A percentile compares a stretch with the other conserved stretches of the same genome.
Conservation (phyloP, 1,140 invertebrate species). For the Tribolium madens region DNA sequence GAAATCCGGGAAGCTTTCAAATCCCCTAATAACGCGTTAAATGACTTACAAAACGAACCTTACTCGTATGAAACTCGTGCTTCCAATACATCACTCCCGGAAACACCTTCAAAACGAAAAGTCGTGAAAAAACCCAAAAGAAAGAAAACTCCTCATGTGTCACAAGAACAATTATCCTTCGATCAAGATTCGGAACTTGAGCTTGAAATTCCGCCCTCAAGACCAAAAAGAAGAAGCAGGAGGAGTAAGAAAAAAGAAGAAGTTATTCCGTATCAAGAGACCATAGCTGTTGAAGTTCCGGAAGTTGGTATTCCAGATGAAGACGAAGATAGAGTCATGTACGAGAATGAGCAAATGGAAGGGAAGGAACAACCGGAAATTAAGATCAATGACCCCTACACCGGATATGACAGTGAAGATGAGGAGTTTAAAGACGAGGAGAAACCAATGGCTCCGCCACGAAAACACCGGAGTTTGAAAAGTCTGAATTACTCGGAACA, state of each 20-base stretch:
- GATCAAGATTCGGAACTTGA: conserved; percentile 61
- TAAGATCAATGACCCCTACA: conserved; percentile 61
- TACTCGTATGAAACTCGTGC: conserved; percentile 52
- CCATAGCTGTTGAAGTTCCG: conserved; percentile 54
- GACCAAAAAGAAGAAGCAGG: conserved; percentile 64
- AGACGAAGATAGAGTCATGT: conserved; percentile 35
- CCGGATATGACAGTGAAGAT: conserved; percentile 36
- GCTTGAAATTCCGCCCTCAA: conserved; percentile 61
- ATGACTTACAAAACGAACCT: conserved; percentile 68
- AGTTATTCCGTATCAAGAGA: conserved; percentile 59
- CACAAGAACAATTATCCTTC: conserved; percentile 59
- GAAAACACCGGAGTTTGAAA: conserved; percentile 58
- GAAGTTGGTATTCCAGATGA: conserved; percentile 29
- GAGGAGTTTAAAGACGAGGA: conserved; percentile 13
- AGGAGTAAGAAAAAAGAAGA: conserved; percentile 54
- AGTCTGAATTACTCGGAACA: conserved; percentile 65
- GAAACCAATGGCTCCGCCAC: conserved; percentile 46
- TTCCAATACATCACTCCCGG: conserved; percentile 59
- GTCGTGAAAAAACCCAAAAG: conserved; percentile 64
- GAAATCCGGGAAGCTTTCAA: conserved; percentile 85
- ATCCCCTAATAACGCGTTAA: conserved; percentile 73
- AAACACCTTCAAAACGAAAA: conserved; percentile 54
- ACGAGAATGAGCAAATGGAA: conserved; percentile 67
- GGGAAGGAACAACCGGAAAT: conserved; percentile 67
- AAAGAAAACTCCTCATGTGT: conserved; percentile 64